Evolutionary conservation across 1,140 invertebrate species (phyloP).

Genomic region (Drosophila nikananu): DNA sequence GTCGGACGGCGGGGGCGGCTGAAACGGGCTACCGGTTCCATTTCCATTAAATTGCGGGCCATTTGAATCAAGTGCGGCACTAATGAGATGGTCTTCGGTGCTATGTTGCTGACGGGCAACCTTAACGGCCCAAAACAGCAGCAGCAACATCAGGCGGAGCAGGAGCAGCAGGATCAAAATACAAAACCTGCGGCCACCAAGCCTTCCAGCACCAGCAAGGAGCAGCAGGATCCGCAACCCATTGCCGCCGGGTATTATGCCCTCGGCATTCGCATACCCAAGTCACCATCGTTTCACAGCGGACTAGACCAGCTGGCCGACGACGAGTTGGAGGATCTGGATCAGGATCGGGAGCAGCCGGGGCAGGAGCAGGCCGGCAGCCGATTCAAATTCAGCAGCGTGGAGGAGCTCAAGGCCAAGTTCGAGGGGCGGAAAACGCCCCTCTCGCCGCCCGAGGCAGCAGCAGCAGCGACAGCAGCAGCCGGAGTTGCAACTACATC

Average conservation of each 20-base stretch:
- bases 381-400: conserved; percentile 76
- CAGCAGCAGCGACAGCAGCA: conserved; percentile 29
- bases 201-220: conserved; percentile 16
- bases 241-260: conserved; percentile 59
- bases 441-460: conserved; percentile 67
- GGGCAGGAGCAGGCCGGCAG: conserved; percentile 23
- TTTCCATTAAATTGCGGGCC: conserved; percentile 35
- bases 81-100: conserved; percentile 85
- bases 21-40: conserved; percentile 25
- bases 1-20: conserved; percentile 26
- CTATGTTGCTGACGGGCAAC: conserved; percentile 84
- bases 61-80: conserved; percentile 65
- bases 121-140: conserved; percentile 65
- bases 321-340: conserved; percentile 62
- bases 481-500: conserved; percentile 46
- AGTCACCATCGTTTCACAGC: conserved; percentile 94
- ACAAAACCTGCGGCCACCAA: conserved; percentile 13
- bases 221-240: conserved; percentile 33
- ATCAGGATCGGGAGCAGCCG: conserved; percentile 10
- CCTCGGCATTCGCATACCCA: conserved; percentile 89
- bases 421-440: conserved; percentile 78
- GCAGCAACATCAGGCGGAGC: conserved; percentile 57
- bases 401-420: conserved; percentile 81
- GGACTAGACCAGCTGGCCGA: conserved; percentile 91
- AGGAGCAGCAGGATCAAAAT: conserved; percentile 22